Conservation (phyloP, 1,140 invertebrate genomes). For the Lanistes nyassanus region DNA sequence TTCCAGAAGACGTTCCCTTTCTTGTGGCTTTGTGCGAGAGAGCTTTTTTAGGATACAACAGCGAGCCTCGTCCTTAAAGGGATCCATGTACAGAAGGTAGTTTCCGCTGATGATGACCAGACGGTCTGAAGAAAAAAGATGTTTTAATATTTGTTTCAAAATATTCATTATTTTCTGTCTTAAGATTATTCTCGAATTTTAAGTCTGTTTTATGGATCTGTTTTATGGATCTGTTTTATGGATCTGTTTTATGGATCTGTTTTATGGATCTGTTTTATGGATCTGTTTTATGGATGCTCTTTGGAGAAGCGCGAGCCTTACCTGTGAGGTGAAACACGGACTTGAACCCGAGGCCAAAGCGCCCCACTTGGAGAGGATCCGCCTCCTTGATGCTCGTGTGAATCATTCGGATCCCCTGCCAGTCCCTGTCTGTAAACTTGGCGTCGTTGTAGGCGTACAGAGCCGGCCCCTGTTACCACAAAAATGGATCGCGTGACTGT, state of each 20-base stretch:
- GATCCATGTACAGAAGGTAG: constrained; percentile 50
- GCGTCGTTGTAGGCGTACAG: constrained; percentile 55
- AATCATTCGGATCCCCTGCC: constrained; percentile 50
- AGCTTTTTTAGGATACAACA: constrained; percentile 21
- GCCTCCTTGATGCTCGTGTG: constrained; percentile 49
- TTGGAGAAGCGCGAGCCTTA: constrained; percentile 16
- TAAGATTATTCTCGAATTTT: too few species aligned
- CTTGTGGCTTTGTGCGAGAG: constrained; percentile 17
- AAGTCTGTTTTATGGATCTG: not conserved
- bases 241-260: not conserved
- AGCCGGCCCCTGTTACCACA: constrained; percentile 44
- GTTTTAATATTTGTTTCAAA: too few species aligned
- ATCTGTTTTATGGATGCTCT: not conserved
- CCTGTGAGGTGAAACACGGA: constrained; percentile 61
- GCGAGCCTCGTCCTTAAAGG: constrained; percentile 38
- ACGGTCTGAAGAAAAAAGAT: constrained; percentile 46
- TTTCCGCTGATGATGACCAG: constrained; percentile 55
- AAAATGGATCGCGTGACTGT: not conserved
- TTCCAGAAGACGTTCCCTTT: constrained; percentile 9
- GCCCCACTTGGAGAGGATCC: constrained; percentile 53
- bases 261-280: too few species aligned
- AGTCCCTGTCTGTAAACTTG: constrained; percentile 51
- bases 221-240: too few species aligned
- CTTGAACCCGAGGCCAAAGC: constrained; percentile 60
- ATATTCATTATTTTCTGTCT: too few species aligned